Evolutionary conservation across 2,888 invertebrate species (phyloP).

Genomic region (Elmis aenea): DNA sequence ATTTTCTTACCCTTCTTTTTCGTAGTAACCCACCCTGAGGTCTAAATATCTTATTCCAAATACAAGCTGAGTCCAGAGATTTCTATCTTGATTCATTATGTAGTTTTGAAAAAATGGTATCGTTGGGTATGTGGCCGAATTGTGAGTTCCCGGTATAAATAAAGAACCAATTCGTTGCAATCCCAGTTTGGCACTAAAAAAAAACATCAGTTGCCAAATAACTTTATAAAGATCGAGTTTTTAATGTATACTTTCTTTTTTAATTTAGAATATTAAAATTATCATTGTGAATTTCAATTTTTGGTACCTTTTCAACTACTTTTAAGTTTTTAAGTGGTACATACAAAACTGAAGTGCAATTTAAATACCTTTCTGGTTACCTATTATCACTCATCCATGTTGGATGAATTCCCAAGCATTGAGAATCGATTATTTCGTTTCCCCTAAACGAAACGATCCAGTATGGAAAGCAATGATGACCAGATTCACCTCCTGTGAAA

Average conservation of each 20-base stretch:
- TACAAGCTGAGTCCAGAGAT: slow-evolving; percentile 78
- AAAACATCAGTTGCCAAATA: too few relatives aligned
- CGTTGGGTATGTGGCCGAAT: slow-evolving; percentile 56
- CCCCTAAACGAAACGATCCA: slow-evolving; percentile 66
- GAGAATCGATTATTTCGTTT: slow-evolving; percentile 54
- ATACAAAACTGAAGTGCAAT: too few relatives aligned
- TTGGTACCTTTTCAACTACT: too few relatives aligned
- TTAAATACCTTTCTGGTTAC: slow-evolving; percentile 43
- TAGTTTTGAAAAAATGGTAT: slow-evolving; percentile 46
- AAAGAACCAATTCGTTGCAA: slow-evolving; percentile 55
- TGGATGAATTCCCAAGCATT: slow-evolving; percentile 75
- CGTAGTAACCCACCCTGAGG: slow-evolving; percentile 70
- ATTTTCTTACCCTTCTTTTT: slow-evolving; percentile 26
- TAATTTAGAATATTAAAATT: too few relatives aligned
- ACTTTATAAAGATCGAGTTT: too few relatives aligned
- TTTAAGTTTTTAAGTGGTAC: too few relatives aligned
- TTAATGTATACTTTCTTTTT: too few relatives aligned
- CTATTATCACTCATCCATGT: slow-evolving; percentile 76
- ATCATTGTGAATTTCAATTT: too few relatives aligned
- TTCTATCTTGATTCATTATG: slow-evolving; percentile 66
- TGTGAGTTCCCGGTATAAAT: slow-evolving; percentile 67
- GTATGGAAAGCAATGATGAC: slow-evolving; percentile 62
- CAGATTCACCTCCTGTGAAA: slow-evolving; percentile 34
- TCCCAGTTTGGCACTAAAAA: slow-evolving; percentile 51
- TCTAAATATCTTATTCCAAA: slow-evolving; percentile 80